A percentile compares a stretch with the other conserved stretches of the same genome.
phyloP scores from a whole-genome alignment of 2,888 invertebrate species.

The Timema podura region DNA sequence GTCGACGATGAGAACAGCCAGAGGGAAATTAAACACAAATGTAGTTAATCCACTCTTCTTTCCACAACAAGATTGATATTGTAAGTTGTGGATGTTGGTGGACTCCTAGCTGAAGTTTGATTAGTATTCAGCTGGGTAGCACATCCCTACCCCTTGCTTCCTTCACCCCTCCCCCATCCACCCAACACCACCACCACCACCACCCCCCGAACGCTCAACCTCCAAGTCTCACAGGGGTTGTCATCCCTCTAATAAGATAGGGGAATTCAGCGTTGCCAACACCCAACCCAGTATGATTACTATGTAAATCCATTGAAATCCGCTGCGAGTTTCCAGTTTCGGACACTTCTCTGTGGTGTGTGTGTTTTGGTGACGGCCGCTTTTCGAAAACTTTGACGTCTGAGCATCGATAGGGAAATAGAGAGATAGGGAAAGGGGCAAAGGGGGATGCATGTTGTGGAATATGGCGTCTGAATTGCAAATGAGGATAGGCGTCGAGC shows the following conservation, averaged over 20 bases:
- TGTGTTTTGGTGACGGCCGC: conserved; percentile 3
- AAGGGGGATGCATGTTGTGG: not conserved
- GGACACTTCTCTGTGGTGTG: no score
- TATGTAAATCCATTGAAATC: conserved; percentile 44
- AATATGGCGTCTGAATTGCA: conserved; percentile 14
- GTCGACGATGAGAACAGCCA: no score
- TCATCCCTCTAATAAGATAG: conserved; percentile 30
- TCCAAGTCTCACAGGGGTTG: conserved; percentile 27
- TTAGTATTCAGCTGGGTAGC: conserved; percentile 26
- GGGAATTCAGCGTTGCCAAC: conserved; percentile 27
- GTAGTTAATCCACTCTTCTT: no score
- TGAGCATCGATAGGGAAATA: not conserved
- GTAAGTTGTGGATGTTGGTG: conserved; percentile 13
- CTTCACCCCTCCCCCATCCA: conserved; percentile 15
- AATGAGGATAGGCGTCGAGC: not conserved
- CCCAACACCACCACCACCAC: conserved; percentile 11
- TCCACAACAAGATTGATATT: conserved; percentile 4
- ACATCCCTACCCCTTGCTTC: not conserved
- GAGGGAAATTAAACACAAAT: no score
- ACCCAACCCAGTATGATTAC: conserved; percentile 45
- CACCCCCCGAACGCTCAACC: conserved; percentile 12
- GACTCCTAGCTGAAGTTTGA: conserved; percentile 20
- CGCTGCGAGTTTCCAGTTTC: conserved; percentile 21
- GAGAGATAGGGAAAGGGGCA: no score
- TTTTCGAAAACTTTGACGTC: conserved; percentile 19